Evolutionary conservation across 2,888 invertebrate genomes (phyloP).

Genomic region (Automeris io): DNA sequence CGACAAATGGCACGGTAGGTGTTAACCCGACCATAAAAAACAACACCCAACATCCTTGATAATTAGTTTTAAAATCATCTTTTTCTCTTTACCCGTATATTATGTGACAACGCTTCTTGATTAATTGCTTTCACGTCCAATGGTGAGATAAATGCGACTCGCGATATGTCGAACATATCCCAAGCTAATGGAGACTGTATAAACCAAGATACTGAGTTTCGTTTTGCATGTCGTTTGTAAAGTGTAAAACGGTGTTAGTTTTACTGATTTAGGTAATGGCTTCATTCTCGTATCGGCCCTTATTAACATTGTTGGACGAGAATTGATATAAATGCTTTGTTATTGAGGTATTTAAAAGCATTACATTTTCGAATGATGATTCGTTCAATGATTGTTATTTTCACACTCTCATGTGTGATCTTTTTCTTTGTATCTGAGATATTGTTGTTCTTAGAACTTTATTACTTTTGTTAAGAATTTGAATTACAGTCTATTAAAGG

Average conservation of each 20-base stretch:
- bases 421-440: too few species aligned
- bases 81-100: slow-evolving; percentile 66
- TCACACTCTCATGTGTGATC: not conserved
- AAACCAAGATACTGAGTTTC: not conserved
- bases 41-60: slow-evolving; percentile 50
- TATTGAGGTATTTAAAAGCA: slow-evolving; percentile 29
- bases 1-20: slow-evolving; percentile 56
- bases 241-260: slow-evolving; percentile 47
- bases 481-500: too few species aligned
- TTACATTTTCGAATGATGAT: slow-evolving; percentile 1
- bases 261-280: slow-evolving; percentile 62
- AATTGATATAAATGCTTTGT: slow-evolving; percentile 38
- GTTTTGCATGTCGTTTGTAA: slow-evolving; percentile 10
- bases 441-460: too few species aligned
- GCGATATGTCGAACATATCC: slow-evolving; percentile 2
- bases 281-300: slow-evolving; percentile 46
- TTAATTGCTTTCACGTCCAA: slow-evolving; percentile 67
- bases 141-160: slow-evolving; percentile 59
- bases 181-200: not conserved
- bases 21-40: slow-evolving; percentile 62
- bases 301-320: slow-evolving; percentile 41
- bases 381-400: not conserved
- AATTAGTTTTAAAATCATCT: slow-evolving; percentile 70
- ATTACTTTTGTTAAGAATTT: too few species aligned
- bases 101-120: slow-evolving; percentile 68